Evolutionary conservation across 2,888 invertebrate genomes (phyloP).

Genomic region (Protonemura montana): DNA sequence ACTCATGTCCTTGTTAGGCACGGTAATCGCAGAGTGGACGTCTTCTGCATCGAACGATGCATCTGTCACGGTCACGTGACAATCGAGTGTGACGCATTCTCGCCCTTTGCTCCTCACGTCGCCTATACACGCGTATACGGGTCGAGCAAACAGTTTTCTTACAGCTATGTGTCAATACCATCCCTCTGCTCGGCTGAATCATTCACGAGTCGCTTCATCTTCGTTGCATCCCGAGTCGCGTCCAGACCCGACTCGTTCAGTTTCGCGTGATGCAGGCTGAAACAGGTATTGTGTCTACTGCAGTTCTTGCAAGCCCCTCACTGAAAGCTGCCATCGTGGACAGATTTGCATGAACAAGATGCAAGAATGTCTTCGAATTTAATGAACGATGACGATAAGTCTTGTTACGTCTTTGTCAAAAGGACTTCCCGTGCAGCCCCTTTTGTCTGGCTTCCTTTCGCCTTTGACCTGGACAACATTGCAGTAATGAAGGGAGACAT

Average conservation of each 20-base stretch:
- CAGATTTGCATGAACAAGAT: neutral
- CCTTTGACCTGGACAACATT: conserved; percentile 4
- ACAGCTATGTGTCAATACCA: neutral
- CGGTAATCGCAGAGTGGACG: neutral
- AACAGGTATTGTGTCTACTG: conserved; percentile 7
- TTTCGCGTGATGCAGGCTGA: neutral
- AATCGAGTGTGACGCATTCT: neutral
- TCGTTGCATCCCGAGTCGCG: neutral
- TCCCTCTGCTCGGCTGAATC: neutral
- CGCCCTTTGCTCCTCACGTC: neutral
- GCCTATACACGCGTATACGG: neutral
- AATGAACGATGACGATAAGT: conserved; percentile 7
- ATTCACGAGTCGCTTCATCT: neutral
- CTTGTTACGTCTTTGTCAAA: neutral
- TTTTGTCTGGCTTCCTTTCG: conserved; percentile 12
- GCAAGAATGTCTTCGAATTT: neutral
- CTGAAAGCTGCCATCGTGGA: neutral
- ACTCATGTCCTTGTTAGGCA: neutral
- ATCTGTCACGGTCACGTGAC: neutral
- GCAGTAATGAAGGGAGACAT: conserved; percentile 7
- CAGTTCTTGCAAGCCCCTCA: neutral
- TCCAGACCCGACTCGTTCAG: no score
- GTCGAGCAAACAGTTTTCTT: neutral
- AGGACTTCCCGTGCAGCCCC: conserved; percentile 7
- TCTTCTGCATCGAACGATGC: neutral